A percentile compares a stretch with the other conserved stretches of the same genome.
phyloP scores from a whole-genome alignment of 2,113 vertebrate genomes.

The Charadrius vociferus region DNA sequence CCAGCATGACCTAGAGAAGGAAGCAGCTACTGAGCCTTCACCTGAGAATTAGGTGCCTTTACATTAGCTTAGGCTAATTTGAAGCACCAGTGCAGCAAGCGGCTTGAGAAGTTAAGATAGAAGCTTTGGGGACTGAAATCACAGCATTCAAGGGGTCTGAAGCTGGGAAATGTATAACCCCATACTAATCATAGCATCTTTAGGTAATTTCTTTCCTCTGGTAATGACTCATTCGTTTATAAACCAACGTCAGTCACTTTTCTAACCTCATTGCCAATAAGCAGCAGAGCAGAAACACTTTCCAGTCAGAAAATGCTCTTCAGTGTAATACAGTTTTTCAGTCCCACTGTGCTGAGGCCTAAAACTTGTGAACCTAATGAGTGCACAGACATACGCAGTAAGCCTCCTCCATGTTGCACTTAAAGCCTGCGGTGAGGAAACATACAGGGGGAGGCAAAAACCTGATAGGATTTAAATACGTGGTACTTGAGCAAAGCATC shows the following conservation, averaged over 20 bases:
- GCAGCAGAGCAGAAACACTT: constrained; percentile 1
- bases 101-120: not conserved
- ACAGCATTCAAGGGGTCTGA: not conserved
- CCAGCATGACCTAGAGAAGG: not conserved
- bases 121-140: not conserved
- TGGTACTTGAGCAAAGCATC: not conserved
- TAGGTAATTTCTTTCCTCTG: not conserved
- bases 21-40: not conserved
- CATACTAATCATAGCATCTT: not conserved
- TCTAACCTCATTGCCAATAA: not conserved
- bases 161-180: not conserved
- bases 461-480: not conserved
- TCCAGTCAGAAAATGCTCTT: not conserved
- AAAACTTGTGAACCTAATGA: not conserved
- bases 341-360: not conserved
- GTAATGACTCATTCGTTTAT: not conserved
- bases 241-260: not conserved
- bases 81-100: not conserved
- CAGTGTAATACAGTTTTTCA: not conserved
- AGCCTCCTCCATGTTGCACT: not conserved
- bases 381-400: not conserved
- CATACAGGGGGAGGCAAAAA: not conserved
- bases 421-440: not conserved
- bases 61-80: not conserved
- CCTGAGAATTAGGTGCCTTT: not conserved